Base-by-base conservation (phyloP, 2,797 vertebrate genomes). In the Phrynocephalus guinanensis region DNA sequence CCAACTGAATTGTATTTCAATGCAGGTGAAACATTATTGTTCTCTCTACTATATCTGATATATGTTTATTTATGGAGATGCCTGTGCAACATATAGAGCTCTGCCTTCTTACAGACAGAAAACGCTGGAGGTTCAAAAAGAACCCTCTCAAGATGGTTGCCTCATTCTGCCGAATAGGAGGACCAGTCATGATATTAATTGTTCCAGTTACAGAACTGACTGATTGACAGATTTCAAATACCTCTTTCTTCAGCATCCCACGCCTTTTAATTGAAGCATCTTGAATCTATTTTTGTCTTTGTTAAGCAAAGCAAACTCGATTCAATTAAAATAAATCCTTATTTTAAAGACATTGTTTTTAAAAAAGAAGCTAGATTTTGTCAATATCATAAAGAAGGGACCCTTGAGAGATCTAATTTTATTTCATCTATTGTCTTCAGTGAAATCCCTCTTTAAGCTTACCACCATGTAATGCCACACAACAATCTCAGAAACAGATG, bases 401-500 rank as follows among this genome's bases (percentile, higher is more conserved):
- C 89, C 87, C 82, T 75, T 85, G 85, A 63, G 70, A 90, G 24
- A 86, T 78, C 87, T 68, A 11, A 83, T 83, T 92, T 60, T 82
- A 90, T 88, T 82, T 92, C 88, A 82, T 72, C 76, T 87, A 81
- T 80, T 77, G 89, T 90, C 86, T 79, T 79, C 88, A 90, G 83
- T 80, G 82, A 90, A 80, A 89, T 88, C 79, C 79, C 82, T 93
- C 84, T 91, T 91, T 85, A 90, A 85, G 67, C 79, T 93, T 24
- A 18, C 83, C 90, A 66, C 85, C 72, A 88, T 28, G n/a, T 76
- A 85, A 66, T 77, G 85, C 75, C 26, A 38, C 92, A 85, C 83
- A 76, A 67, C 91, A 93, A 92, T 92, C 91, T 95, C 91, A 90
- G 86, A 94, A 95, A 92, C 94, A 96, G 95, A 95, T 96, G 93